Evolutionary conservation across 2,113 vertebrate genomes (phyloP).

Genomic region (Solea senegalensis): DNA sequence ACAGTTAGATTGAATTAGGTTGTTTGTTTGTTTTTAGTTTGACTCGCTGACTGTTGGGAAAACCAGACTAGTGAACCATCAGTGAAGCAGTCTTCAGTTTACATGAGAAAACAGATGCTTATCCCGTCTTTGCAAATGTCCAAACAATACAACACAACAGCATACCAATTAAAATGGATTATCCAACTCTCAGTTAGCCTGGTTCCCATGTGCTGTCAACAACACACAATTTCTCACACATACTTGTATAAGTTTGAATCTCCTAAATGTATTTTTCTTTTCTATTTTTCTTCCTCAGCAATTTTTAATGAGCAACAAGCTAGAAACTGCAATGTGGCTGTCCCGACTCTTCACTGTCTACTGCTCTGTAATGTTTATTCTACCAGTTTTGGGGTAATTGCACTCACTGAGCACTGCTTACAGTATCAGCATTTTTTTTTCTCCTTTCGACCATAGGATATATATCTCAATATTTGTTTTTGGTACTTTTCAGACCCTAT

Average conservation of each 20-base stretch:
- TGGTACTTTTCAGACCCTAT: slow-evolving; percentile 85
- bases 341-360: slow-evolving; percentile 97
- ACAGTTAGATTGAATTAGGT: slow-evolving; percentile 19
- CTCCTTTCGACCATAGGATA: not conserved
- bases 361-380: slow-evolving; percentile 96
- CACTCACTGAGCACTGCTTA: not conserved
- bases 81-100: not conserved
- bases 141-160: not conserved
- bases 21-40: slow-evolving; percentile 5
- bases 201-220: not conserved
- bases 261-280: slow-evolving; percentile 15
- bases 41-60: not conserved
- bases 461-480: not conserved
- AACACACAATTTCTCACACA: not conserved
- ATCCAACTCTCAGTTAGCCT: not conserved
- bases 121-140: not conserved
- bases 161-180: not conserved
- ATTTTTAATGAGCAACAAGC: slow-evolving; percentile 94
- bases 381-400: slow-evolving; percentile 95
- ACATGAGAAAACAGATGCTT: not conserved
- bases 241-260: not conserved
- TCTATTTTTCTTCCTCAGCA: slow-evolving; percentile 83
- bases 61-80: not conserved
- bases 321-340: slow-evolving; percentile 99
- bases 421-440: not conserved